A percentile compares a stretch with the other conserved stretches of the same genome.
These are phyloP conservation scores for Helicoverpa armigera DNA, from an alignment of 1,140 invertebrate genomes.

Conservation along the genomic window DNA sequence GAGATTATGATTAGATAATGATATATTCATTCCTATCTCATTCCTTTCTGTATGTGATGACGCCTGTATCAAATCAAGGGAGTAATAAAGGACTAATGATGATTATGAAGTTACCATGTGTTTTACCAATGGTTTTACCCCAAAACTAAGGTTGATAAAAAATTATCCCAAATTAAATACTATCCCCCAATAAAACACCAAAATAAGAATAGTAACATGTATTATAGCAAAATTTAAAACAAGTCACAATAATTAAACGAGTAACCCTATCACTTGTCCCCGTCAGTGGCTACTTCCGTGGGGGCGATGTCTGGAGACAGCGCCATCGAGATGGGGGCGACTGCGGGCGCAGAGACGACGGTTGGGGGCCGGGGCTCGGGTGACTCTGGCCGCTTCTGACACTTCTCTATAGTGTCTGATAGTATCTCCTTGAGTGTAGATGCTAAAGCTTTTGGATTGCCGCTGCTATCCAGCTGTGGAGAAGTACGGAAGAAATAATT, in stretches of 20 bases:
- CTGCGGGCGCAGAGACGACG: conserved; percentile 63
- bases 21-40: too few species aligned
- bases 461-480: conserved; percentile 73
- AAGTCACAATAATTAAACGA: conserved; percentile 53
- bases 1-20: too few species aligned
- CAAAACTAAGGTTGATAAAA: too few species aligned
- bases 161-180: too few species aligned
- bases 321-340: conserved; percentile 47
- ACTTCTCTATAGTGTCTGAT: conserved; percentile 75
- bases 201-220: conserved; percentile 54
- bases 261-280: conserved; percentile 50
- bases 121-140: too few species aligned
- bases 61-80: too few species aligned
- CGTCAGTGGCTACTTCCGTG: conserved; percentile 27
- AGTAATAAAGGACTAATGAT: too few species aligned
- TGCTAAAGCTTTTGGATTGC: conserved; percentile 73
- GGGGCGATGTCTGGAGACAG: conserved; percentile 7
- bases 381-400: conserved; percentile 53
- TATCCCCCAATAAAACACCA: background rate
- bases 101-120: too few species aligned
- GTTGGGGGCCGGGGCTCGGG: conserved; percentile 51
- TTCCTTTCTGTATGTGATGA: too few species aligned
- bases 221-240: conserved; percentile 67
- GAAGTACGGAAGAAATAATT: too few species aligned
- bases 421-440: conserved; percentile 77